phyloP scores from a whole-genome alignment of 1,140 invertebrate species.

The Eriocheir sinensis region DNA sequence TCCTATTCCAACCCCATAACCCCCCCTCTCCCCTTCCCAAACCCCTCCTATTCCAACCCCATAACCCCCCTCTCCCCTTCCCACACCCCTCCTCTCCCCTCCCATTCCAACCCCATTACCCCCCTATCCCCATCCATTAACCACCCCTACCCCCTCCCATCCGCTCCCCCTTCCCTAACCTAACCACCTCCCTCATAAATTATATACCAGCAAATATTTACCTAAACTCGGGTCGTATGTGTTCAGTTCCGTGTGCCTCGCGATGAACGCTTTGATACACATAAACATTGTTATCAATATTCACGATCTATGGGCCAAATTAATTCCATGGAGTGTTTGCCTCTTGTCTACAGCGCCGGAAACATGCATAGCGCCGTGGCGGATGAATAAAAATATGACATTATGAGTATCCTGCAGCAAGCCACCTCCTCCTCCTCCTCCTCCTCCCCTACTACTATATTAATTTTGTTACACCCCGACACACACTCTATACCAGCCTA shows the following conservation, averaged over 20 bases:
- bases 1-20: too few relatives aligned
- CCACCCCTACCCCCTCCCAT: too few relatives aligned
- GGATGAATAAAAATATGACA: not conserved
- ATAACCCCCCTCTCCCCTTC: not conserved
- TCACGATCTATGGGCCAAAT: not conserved
- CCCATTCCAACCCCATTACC: too few relatives aligned
- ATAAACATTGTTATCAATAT: slow-evolving; percentile 18
- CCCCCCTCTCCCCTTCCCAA: not conserved
- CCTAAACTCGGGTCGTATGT: not conserved
- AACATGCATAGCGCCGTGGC: not conserved
- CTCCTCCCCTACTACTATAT: too few relatives aligned
- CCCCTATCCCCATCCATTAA: too few relatives aligned
- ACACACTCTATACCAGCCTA: too few relatives aligned
- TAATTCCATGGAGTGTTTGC: slow-evolving; percentile 24
- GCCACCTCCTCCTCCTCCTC: too few relatives aligned
- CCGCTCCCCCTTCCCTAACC: too few relatives aligned
- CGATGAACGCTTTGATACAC: not conserved
- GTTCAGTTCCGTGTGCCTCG: not conserved
- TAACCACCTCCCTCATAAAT: not conserved
- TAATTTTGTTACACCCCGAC: too few relatives aligned
- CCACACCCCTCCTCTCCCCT: too few relatives aligned
- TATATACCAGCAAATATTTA: not conserved
- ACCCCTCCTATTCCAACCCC: not conserved
- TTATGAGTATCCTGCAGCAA: too few relatives aligned
- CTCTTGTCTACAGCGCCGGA: not conserved